Evolutionary conservation across 2,888 invertebrate species (phyloP).

Genomic region (Eupithecia centaureata): DNA sequence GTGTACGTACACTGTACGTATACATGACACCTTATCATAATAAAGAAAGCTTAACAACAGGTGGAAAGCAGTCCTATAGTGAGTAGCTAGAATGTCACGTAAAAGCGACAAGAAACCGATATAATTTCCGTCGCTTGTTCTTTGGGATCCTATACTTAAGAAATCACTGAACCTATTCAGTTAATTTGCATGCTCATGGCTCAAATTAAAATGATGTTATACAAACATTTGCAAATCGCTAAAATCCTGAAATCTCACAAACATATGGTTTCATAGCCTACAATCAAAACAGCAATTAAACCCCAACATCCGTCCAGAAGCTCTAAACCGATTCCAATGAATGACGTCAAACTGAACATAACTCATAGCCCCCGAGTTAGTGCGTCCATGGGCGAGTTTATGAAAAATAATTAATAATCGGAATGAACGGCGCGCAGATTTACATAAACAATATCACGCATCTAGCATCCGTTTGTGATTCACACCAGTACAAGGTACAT

Average conservation of each 20-base stretch:
- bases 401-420: conserved; percentile 12
- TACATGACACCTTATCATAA: background rate
- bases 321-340: conserved; percentile 8
- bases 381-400: background rate
- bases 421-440: conserved; percentile 36
- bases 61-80: background rate
- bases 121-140: too few species aligned
- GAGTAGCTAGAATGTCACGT: background rate
- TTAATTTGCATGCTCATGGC: background rate
- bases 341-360: conserved; percentile 5
- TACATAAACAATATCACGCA: conserved; percentile 42
- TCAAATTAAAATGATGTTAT: background rate
- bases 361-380: background rate
- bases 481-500: background rate
- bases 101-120: background rate
- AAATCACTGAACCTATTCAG: background rate
- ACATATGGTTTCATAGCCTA: conserved; percentile 2
- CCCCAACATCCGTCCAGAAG: conserved; percentile 7
- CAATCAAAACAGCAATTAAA: conserved; percentile 7
- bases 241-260: background rate
- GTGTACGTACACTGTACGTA: too few species aligned
- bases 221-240: background rate
- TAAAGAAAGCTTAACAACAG: background rate
- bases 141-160: background rate
- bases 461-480: conserved; percentile 39